Conservation (phyloP, 2,888 invertebrate species). For the Augochlorella aurata region DNA sequence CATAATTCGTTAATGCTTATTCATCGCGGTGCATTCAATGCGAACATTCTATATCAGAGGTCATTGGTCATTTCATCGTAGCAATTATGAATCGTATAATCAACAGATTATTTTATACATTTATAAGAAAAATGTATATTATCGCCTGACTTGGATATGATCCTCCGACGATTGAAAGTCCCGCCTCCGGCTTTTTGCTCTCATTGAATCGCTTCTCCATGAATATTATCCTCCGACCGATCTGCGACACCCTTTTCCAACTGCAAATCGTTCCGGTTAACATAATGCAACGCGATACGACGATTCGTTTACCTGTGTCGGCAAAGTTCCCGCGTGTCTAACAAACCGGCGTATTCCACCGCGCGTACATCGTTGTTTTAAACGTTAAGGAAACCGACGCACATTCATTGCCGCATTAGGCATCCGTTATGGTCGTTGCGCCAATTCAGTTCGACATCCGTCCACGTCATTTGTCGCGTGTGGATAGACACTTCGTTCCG, state of each 20-base stretch:
- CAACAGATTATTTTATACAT: no score
- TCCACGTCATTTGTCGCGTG: constrained; percentile 68
- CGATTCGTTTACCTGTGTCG: background rate
- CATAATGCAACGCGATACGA: background rate
- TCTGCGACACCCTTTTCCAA: no score
- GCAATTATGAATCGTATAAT: no score
- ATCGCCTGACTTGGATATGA: background rate
- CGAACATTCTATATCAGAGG: no score
- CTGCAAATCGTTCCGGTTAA: background rate
- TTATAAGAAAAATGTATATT: no score
- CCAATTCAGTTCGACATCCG: constrained; percentile 74
- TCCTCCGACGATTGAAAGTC: background rate
- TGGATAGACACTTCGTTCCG: constrained; percentile 68
- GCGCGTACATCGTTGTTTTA: constrained; percentile 34
- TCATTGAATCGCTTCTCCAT: background rate
- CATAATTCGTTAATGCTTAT: no score
- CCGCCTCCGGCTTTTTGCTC: background rate
- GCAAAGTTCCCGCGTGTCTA: constrained; percentile 2
- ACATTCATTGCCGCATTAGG: constrained; percentile 64
- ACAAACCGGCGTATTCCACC: constrained; percentile 12
- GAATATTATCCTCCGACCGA: background rate
- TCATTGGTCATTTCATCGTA: no score
- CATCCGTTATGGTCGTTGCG: constrained; percentile 69
- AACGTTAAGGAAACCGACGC: constrained; percentile 65
- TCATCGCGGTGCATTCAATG: no score